A percentile compares a stretch with the other conserved stretches of the same genome.
Conservation (phyloP, 2,888 invertebrate species). For the Epirrhoe alternata region DNA sequence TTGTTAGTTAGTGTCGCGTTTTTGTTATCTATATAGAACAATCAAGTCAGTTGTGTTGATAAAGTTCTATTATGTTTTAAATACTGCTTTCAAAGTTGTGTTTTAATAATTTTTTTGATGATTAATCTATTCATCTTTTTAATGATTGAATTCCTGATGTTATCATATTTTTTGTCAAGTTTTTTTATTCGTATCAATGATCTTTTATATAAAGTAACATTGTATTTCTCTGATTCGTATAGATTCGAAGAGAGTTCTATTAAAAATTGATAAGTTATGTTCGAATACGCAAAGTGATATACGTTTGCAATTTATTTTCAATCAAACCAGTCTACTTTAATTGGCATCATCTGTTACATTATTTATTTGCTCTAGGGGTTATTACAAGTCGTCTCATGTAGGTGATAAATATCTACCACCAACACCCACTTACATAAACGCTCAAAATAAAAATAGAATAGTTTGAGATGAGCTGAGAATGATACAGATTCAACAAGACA, state of each 20-base stretch:
- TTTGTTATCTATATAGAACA: constrained; percentile 6
- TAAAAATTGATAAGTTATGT: not conserved
- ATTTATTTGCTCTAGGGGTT: constrained; percentile 13
- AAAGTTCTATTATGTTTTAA: no score
- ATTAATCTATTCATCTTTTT: no score
- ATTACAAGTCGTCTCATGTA: constrained; percentile 7
- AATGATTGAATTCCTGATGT: no score
- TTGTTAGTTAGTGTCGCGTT: constrained; percentile 15
- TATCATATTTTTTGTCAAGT: no score
- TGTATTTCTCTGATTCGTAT: no score
- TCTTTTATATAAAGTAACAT: no score
- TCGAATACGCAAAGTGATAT: constrained; percentile 13
- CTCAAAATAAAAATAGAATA: not conserved
- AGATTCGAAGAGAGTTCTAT: not conserved
- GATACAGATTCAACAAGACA: not conserved
- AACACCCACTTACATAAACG: not conserved
- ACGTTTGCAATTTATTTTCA: constrained; percentile 15
- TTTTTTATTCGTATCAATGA: no score
- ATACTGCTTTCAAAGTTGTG: no score
- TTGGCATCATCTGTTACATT: constrained; percentile 21
- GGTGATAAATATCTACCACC: not conserved
- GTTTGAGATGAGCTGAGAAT: not conserved
- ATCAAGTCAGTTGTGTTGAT: not conserved
- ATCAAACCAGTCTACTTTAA: constrained; percentile 16
- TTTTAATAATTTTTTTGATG: no score